Percentiles rank a stretch among this genome's conserved stretches.
phyloP scores from a whole-genome alignment of 2,113 vertebrate genomes.

The Anser brachyrhynchus region DNA sequence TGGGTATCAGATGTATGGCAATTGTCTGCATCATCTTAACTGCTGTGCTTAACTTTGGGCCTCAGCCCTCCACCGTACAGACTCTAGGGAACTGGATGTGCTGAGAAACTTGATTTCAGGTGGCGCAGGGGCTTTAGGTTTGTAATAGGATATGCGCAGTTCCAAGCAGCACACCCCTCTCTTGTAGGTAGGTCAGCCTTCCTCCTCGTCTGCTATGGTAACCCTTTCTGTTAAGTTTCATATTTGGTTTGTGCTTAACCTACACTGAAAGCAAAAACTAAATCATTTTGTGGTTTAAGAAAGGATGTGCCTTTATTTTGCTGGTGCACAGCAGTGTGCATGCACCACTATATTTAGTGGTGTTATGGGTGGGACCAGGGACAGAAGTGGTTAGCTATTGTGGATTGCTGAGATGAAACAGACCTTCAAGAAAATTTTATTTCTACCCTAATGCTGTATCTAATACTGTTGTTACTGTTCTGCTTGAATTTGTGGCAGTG shows the following conservation, averaged over 20 bases:
- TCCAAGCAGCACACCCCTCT: background rate
- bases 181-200: background rate
- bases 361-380: background rate
- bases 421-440: background rate
- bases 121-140: background rate
- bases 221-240: background rate
- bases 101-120: background rate
- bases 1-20: background rate
- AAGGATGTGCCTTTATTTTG: background rate
- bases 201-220: background rate
- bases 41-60: background rate
- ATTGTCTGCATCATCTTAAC: background rate
- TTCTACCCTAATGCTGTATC: background rate
- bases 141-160: accelerated
- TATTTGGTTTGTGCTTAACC: background rate
- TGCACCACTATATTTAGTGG: too few species aligned
- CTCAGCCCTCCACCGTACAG: background rate
- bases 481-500: background rate
- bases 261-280: background rate
- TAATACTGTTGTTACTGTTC: background rate
- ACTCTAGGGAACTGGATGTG: background rate
- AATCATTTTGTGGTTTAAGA: background rate
- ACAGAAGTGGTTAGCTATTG: background rate
- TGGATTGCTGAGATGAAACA: background rate
- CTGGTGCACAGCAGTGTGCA: background rate